Evolutionary conservation across 2,888 invertebrate species (phyloP), one percentile per base, ranked within the genome.

Genomic region (Synergus umbraculus): DNA sequence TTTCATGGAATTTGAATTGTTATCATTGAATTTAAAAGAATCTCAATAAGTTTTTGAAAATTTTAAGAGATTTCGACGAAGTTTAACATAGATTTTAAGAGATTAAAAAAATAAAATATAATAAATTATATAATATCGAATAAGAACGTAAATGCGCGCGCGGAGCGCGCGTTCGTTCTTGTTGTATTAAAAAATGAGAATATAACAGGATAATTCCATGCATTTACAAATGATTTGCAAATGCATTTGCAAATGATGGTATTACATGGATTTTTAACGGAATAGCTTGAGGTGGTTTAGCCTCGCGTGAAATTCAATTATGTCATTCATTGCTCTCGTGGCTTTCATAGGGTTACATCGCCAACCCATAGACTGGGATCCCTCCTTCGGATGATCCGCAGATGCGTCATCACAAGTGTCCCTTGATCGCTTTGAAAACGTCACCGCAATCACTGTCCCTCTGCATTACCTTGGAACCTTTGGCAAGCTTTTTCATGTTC

Each of bases 221-320:
- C 10, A 4, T 60, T 3, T 10, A 60, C n/a, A n/a, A n/a, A n/a
- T n/a, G n/a, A n/a, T n/a, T n/a, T n/a, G n/a, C n/a, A 22, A 60
- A 22, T 10, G 22, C 1, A 60, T 22, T 22, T 22, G 1, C 10
- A 60, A 22, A 60, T 60, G 4, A 12, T 12, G 22, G 9, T 60
- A 60, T 60, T 60, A 22, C 60, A 0, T 4, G 22, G 22, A 60
- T 60, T 60, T 60, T 10, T 9, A 60, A 60, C 60, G 22, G 60
- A 60, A 60, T 80, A 78, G 81, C 78, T 80, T 77, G 77, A 78
- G 81, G 76, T 63, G 81, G 83, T 86, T 87, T 89, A 88, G 82
- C 85, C 86, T 87, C 87, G 86, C 90, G 90, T 90, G 87, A 90
- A 90, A 90, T 90, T 90, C 88, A 90, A 90, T 90, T 90, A 90